These are phyloP conservation scores for Diploscapter pachys DNA, from an alignment of 1,140 invertebrate genomes.

Conservation along the genomic window DNA sequence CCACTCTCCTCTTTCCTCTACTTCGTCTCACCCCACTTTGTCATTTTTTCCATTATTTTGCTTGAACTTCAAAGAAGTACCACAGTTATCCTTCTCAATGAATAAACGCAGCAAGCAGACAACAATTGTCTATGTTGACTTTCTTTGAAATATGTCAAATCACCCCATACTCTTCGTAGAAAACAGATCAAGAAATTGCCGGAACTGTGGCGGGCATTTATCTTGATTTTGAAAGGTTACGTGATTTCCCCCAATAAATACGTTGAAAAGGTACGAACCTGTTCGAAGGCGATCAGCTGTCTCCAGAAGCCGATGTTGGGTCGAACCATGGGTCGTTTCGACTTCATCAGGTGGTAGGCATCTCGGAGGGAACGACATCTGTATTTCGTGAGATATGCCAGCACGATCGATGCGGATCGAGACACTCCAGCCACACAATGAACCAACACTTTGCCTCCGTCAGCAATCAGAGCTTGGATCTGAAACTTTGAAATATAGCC, in stretches of 20 bases:
- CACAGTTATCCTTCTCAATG: neutral
- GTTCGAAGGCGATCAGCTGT: conserved; percentile 76
- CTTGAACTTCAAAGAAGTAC: neutral
- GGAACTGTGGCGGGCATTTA: neutral
- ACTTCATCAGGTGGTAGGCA: conserved; percentile 57
- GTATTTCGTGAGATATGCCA: conserved; percentile 84
- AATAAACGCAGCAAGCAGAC: neutral
- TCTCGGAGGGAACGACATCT: conserved; percentile 71
- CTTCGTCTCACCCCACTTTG: neutral
- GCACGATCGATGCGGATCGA: conserved; percentile 76
- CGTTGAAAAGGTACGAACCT: conserved; percentile 43
- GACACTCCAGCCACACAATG: conserved; percentile 85
- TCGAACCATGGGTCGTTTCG: conserved; percentile 72
- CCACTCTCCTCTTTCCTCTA: neutral
- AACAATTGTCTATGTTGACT: neutral
- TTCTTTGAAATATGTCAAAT: neutral
- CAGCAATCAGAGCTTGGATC: conserved; percentile 57
- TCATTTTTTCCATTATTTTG: neutral
- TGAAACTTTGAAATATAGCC: conserved; percentile 11
- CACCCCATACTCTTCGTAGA: too few relatives aligned
- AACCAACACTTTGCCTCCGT: conserved; percentile 70
- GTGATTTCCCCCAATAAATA: neutral
- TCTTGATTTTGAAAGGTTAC: neutral
- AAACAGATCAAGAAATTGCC: too few relatives aligned
- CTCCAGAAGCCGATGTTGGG: conserved; percentile 86